These are phyloP conservation scores for Neofelis nebulosa DNA, from an alignment of 2,113 vertebrate genomes.

Conservation along the genomic window DNA sequence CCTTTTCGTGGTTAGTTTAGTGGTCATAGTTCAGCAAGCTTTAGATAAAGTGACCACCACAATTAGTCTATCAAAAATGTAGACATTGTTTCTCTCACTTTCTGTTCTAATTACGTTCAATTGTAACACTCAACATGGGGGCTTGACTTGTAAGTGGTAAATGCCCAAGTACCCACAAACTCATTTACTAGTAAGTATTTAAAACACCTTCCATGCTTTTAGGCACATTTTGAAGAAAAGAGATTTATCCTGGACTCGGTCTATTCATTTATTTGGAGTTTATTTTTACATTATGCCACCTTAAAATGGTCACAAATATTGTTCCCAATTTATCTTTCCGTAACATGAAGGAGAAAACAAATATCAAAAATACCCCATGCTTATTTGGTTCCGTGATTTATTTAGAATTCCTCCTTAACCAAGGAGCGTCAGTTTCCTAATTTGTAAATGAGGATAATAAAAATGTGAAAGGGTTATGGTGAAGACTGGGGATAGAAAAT, in stretches of 20 bases:
- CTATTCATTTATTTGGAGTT: constrained; percentile 32
- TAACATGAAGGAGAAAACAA: background rate
- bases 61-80: constrained; percentile 5
- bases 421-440: background rate
- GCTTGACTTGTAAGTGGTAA: constrained; percentile 10
- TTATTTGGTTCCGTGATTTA: constrained; percentile 48
- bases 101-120: constrained; percentile 31
- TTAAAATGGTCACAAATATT: constrained; percentile 38
- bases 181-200: constrained; percentile 22
- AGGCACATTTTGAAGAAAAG: constrained; percentile 31
- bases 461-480: background rate
- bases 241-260: background rate
- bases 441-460: constrained; percentile 10
- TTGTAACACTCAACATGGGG: background rate
- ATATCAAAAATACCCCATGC: background rate
- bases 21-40: background rate
- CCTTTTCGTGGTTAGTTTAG: constrained; percentile 34
- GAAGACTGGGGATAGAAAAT: background rate
- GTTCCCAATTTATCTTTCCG: background rate
- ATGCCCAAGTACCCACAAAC: constrained; percentile 1
- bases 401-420: constrained; percentile 2
- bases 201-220: constrained; percentile 33
- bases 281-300: constrained; percentile 31
- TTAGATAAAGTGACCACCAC: constrained; percentile 50
- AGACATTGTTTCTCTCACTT: background rate